Evolutionary conservation across 2,888 invertebrate genomes (phyloP).

Genomic region (Euplexia lucipara): DNA sequence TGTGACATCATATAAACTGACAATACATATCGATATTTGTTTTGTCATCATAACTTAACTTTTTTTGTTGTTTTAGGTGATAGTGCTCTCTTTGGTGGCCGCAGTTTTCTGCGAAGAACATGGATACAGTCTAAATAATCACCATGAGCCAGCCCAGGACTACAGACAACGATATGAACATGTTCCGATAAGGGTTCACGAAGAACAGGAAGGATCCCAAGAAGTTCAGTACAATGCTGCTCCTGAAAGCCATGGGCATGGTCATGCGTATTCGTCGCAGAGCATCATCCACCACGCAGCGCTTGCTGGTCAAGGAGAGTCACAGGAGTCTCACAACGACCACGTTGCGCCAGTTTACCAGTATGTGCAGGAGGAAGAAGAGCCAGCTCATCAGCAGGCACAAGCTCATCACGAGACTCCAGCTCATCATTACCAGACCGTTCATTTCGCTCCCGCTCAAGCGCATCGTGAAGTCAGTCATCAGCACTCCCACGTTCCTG

Average conservation of each 20-base stretch:
- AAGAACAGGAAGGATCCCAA: constrained; percentile 66
- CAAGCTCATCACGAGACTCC: constrained; percentile 50
- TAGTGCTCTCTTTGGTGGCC: constrained; percentile 74
- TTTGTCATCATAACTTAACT: constrained; percentile 19
- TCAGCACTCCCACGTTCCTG: constrained; percentile 31
- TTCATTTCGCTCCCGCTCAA: constrained; percentile 64
- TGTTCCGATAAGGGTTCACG: constrained; percentile 65
- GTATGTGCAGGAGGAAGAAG: constrained; percentile 71
- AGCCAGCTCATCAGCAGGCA: constrained; percentile 52
- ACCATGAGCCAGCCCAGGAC: constrained; percentile 75
- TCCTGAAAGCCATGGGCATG: constrained; percentile 65
- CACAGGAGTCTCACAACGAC: constrained; percentile 73
- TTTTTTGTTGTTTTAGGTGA: constrained; percentile 75
- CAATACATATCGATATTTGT: constrained; percentile 39
- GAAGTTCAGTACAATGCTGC: constrained; percentile 50
- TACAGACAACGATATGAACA: constrained; percentile 75
- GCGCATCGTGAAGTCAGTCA: constrained; percentile 68
- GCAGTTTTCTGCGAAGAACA: constrained; percentile 76
- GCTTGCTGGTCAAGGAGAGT: constrained; percentile 71
- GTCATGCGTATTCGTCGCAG: constrained; percentile 76
- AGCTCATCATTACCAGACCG: constrained; percentile 61
- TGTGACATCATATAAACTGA: constrained; percentile 44
- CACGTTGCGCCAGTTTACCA: constrained; percentile 78
- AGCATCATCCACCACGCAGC: constrained; percentile 76
- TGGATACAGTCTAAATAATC: constrained; percentile 74